Base-by-base conservation (phyloP, 2,113 vertebrate species). In the Apteryx owenii region DNA sequence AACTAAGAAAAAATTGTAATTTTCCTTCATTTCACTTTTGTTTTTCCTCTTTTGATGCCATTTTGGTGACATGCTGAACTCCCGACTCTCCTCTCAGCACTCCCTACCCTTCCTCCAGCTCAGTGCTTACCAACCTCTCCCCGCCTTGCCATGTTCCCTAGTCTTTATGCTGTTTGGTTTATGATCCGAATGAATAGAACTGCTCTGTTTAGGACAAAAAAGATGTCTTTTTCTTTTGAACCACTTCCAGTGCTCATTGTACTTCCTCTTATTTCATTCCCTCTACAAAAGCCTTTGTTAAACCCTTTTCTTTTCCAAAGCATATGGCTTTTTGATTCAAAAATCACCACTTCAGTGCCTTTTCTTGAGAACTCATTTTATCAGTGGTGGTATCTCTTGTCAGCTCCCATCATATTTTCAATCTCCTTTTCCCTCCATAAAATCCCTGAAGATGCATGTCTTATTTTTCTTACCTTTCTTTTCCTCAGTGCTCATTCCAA, bases 371-470 rank as follows among this genome's bases (percentile, higher is more conserved):
- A 54, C 26, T 38, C 86, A 93, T 94, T 60, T 88, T 90, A 88
- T 95, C 93, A 85, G 90, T 53, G 29, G 68, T 66, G 40, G 38
- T 90, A 94, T 81, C 76, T 96, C 95, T 94, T 95, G 90, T 94
- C 76, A 95, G 95, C 88, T 96, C 93, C 96, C 64, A 93, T 61
- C 1, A 4, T 82, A 96, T 95, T 96, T 96, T 81, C 76, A 6
- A 50, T 86, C 64, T 94, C 54, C 36, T 36, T 95, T 86, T 88
- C 64, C 90, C 54, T 90, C 76, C 12, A 54, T 86, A 78, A 88
- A 85, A 81, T 86, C 60, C 64, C 80, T 64, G 72, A 90, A 94
- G 62, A 73, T 44, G 21, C 33, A 62, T 64, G 78, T 36, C 89
- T 75, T 88, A 62, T 94, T 93, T 94, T 95, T 83, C 90, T 70